Base-by-base conservation (phyloP, 2,797 vertebrate genomes). In the Tadarida brasiliensis region DNA sequence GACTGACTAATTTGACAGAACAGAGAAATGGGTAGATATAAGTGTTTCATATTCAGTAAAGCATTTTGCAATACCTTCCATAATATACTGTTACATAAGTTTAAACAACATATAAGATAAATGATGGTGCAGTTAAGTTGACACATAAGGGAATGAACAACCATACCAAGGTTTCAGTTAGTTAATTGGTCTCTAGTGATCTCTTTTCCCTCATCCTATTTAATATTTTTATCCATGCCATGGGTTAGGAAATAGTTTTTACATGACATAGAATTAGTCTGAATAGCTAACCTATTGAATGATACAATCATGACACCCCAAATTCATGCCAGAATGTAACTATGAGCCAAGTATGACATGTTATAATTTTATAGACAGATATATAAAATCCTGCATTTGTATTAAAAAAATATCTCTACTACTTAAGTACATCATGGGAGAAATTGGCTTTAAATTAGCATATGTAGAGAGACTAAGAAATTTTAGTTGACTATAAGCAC, bases 301-400 rank as follows among this genome's bases (percentile, higher is more conserved):
- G 28, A 90, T 51, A 91, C 8, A 88, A 93, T 57, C 33, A 33
- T 44, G 68, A 86, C 6, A 15, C 17, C 28, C 39, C 33, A 88
- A 77, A 87, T 81, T 76, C 28, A 81, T 85, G 26, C 57, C 56
- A 87, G 65, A 35, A 85, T 81, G 39, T 57, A 85, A 93, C 17
- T 93, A 81, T 71, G 35, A 92, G 54, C 4, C 51, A 94, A 87
- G 93, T 88, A 68, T 33, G 44, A 70, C 49, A 87, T 39, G 44
- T 16, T 85, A 76, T 80, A 93, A 81, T 90, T 92, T 90, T 39
- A 90, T 22, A 82, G 47, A 49, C 14, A 93, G 17, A 86, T 74
- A 76, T 20, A 51, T 63, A 90, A 96, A 90, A 59, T 81, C 82
- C 1, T 87, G 4, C 14, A 87, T 80, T 86, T 93, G 44, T 30